Percentiles rank a stretch among this genome's conserved stretches.
Evolutionary conservation across 2,888 invertebrate genomes (phyloP).

Genomic region (Tiphia femorata): DNA sequence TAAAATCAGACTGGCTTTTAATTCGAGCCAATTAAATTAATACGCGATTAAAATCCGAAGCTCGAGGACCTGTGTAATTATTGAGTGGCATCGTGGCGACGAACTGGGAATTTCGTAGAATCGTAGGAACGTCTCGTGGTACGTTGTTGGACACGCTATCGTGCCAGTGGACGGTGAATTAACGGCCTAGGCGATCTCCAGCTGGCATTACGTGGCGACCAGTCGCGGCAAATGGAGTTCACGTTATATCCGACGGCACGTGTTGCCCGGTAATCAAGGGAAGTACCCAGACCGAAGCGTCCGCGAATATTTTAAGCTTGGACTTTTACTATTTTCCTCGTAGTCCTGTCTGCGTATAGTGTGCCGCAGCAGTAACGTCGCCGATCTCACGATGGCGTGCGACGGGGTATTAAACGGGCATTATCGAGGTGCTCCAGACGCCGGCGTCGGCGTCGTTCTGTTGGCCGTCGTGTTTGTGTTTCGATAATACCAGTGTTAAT

Average conservation of each 20-base stretch:
- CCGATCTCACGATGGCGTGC: constrained; percentile 50
- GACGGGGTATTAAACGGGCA: constrained; percentile 42
- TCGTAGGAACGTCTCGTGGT: not conserved
- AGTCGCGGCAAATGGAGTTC: not conserved
- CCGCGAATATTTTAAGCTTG: constrained; percentile 61
- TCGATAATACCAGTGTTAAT: no score
- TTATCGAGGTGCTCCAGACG: no score
- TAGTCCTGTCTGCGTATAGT: not conserved
- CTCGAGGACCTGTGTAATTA: no score
- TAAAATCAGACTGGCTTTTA: no score
- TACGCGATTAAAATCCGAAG: no score
- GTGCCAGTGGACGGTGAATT: constrained; percentile 41
- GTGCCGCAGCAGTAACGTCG: not conserved
- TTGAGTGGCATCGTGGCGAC: not conserved
- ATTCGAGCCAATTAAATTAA: no score
- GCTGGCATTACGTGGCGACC: constrained; percentile 43
- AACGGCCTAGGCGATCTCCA: constrained; percentile 44
- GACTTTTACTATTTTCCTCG: constrained; percentile 60
- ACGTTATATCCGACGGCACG: constrained; percentile 40
- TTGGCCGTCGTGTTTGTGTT: no score
- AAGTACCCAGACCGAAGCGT: constrained; percentile 54
- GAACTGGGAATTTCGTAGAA: not conserved
- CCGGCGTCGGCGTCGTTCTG: constrained; percentile 34
- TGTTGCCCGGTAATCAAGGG: constrained; percentile 58
- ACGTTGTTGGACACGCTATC: constrained; percentile 32